phyloP scores from a whole-genome alignment of 2,113 vertebrate species.

The Amphiprion percula region DNA sequence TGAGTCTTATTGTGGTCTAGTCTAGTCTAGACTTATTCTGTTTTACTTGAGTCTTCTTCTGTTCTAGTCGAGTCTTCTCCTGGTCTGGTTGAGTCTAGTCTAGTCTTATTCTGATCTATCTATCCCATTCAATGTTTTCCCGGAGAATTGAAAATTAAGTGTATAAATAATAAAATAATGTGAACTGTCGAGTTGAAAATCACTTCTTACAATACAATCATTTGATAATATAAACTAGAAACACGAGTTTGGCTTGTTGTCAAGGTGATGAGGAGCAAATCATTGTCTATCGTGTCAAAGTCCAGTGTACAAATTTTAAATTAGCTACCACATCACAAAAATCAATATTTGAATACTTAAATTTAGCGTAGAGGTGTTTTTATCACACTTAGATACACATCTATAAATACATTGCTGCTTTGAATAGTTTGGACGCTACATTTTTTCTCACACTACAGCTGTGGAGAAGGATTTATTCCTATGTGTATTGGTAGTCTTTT shows the following conservation, averaged over 20 bases:
- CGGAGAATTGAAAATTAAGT: too few species aligned
- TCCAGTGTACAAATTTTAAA: background rate
- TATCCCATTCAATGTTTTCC: too few species aligned
- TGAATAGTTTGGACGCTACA: background rate
- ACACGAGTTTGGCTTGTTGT: background rate
- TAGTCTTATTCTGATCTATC: too few species aligned
- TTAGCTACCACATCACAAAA: background rate
- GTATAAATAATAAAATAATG: too few species aligned
- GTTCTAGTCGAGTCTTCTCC: too few species aligned
- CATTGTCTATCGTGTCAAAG: background rate
- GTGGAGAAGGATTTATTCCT: conserved; percentile 2
- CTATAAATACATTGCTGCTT: background rate
- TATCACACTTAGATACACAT: background rate
- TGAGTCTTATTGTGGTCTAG: too few species aligned
- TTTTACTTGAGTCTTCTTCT: too few species aligned
- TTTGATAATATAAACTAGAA: background rate
- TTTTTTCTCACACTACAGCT: conserved; percentile 32
- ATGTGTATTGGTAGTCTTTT: background rate
- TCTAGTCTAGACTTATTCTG: too few species aligned
- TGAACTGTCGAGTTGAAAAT: too few species aligned
- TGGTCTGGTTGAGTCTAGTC: too few species aligned
- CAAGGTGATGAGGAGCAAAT: background rate
- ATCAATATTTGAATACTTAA: background rate
- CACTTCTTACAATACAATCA: too few species aligned
- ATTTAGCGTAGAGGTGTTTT: background rate